Percentiles rank a stretch among this genome's conserved stretches.
Conservation (phyloP, 2,888 invertebrate genomes). For the Cheiracanthium punctorium region DNA sequence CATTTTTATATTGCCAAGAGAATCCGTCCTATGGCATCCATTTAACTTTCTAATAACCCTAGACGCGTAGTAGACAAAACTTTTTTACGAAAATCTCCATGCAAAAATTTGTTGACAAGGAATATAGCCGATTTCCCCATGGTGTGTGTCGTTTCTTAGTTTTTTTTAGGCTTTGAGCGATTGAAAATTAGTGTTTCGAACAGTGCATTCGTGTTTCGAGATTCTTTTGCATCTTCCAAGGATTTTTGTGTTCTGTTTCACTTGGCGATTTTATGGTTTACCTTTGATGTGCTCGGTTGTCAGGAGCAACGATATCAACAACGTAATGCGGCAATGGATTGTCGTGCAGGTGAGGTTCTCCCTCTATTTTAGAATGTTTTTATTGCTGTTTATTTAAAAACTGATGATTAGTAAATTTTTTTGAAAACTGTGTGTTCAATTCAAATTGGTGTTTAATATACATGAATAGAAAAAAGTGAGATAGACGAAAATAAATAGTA, state of each 20-base stretch:
- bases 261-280: slow-evolving; percentile 46
- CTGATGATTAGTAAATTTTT: too few species aligned
- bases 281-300: slow-evolving; percentile 29
- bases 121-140: not conserved
- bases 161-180: not conserved
- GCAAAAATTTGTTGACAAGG: slow-evolving; percentile 58
- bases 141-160: not conserved
- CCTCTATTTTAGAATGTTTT: too few species aligned
- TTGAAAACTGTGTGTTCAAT: too few species aligned
- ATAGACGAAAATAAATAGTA: too few species aligned
- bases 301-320: slow-evolving; percentile 55
- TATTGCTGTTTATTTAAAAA: too few species aligned
- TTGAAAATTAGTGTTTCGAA: not conserved
- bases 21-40: not conserved
- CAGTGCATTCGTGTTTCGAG: not conserved
- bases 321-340: not conserved
- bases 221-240: not conserved
- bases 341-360: not conserved
- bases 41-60: slow-evolving; percentile 40
- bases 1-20: not conserved
- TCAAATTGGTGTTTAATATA: too few species aligned
- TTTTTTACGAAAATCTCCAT: slow-evolving; percentile 21
- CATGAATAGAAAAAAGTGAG: too few species aligned
- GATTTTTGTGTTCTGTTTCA: not conserved
- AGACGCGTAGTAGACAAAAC: slow-evolving; percentile 61